phyloP scores from a whole-genome alignment of 2,797 vertebrate genomes.

The Xerus rutilus region DNA sequence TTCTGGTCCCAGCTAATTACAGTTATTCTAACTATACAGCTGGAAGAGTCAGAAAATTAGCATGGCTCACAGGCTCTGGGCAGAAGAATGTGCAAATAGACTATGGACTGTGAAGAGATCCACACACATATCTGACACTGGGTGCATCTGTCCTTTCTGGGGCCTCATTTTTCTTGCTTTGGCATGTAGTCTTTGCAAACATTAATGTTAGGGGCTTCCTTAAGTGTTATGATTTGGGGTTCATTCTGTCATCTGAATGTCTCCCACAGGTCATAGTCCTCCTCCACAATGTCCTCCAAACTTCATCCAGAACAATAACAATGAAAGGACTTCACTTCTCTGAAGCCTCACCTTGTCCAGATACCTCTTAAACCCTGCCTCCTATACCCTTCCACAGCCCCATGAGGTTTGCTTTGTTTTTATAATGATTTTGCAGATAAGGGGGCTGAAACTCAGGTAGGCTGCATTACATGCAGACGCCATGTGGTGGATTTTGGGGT shows the following conservation, averaged over 20 bases:
- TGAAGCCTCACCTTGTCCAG: background rate
- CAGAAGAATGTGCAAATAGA: background rate
- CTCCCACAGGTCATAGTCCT: background rate
- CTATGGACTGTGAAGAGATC: fast-evolving
- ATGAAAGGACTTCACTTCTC: background rate
- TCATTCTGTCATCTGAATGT: background rate
- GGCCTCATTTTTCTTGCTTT: background rate
- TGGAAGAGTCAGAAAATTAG: background rate
- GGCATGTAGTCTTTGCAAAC: background rate
- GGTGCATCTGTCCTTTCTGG: background rate
- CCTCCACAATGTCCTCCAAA: background rate
- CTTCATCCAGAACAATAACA: background rate
- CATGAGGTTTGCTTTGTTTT: background rate
- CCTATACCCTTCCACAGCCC: background rate
- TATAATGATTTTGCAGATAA: background rate
- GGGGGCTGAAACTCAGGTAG: background rate
- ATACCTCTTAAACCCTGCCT: background rate
- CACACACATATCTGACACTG: background rate
- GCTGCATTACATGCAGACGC: background rate
- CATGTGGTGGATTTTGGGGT: background rate
- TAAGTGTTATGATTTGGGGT: background rate
- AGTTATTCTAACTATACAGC: background rate
- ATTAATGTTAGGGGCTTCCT: background rate
- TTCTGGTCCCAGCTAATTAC: background rate
- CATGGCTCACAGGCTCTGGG: background rate